Percentiles rank a stretch among this genome's conserved stretches.
phyloP scores from a whole-genome alignment of 2,113 vertebrate species.

The Crotalus horridus region DNA sequence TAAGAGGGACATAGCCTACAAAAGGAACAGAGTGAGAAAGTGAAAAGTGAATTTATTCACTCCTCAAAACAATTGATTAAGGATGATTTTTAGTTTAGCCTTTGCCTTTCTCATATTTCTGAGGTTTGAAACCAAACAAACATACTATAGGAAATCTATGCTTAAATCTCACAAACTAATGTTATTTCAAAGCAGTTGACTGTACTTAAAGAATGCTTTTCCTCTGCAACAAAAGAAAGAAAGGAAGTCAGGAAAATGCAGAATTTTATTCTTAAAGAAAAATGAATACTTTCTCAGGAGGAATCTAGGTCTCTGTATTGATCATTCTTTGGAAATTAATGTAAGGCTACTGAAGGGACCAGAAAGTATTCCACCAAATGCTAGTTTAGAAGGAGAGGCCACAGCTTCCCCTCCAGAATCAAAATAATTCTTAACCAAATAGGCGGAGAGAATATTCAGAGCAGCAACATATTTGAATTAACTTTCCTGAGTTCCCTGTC shows the following conservation, averaged over 20 bases:
- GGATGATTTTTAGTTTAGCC: neutral
- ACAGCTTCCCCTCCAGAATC: neutral
- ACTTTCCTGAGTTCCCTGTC: neutral
- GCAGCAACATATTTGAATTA: neutral
- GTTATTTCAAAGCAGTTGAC: neutral
- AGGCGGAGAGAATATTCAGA: neutral
- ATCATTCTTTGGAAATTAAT: neutral
- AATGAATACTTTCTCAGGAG: neutral
- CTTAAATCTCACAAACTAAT: neutral
- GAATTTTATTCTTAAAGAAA: neutral
- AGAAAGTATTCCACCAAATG: neutral
- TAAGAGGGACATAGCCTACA: constrained; percentile 61
- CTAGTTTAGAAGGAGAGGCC: neutral
- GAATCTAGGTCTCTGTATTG: neutral
- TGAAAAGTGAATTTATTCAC: neutral
- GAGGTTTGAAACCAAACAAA: neutral
- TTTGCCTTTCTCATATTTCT: neutral
- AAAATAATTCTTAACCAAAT: neutral
- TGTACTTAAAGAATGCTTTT: neutral
- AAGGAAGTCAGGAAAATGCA: neutral
- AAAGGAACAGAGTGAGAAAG: neutral
- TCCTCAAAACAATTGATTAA: neutral
- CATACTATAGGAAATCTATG: neutral
- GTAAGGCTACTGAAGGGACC: neutral
- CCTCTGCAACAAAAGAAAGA: neutral